Percentiles rank a stretch among this genome's conserved stretches.
Evolutionary conservation across 64 coral and sea anemone species (phyloP).

Genomic region (Dendrophyllia cribrosa): DNA sequence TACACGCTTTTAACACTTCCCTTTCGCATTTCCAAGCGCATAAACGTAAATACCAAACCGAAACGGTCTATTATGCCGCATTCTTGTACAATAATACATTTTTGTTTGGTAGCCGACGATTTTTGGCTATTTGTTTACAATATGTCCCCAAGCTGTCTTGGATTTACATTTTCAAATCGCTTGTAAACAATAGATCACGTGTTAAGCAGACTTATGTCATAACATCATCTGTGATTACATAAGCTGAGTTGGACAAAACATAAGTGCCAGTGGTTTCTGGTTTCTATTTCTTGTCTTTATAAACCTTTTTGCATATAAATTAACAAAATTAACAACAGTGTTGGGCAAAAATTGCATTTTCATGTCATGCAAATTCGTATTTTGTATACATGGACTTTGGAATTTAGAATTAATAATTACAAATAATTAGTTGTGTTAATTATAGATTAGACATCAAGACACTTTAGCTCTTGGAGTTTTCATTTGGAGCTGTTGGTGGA

Average conservation of each 20-base stretch:
- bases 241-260: not conserved
- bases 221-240: not conserved
- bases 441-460: not conserved
- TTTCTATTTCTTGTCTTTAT: not conserved
- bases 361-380: not conserved
- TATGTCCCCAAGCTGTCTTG: not conserved
- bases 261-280: too few relatives aligned
- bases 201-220: not conserved
- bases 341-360: not conserved
- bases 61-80: not conserved
- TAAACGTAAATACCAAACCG: too few relatives aligned
- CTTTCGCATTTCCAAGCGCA: too few relatives aligned
- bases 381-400: not conserved
- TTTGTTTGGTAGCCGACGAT: not conserved
- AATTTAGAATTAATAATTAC: not conserved
- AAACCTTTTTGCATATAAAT: not conserved
- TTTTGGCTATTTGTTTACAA: slow-evolving; percentile 16
- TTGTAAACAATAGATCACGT: slow-evolving; percentile 35
- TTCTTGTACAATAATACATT: not conserved
- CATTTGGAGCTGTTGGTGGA: not conserved
- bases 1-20: too few relatives aligned
- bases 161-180: slow-evolving; percentile 24
- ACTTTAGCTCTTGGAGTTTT: not conserved
- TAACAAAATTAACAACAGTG: not conserved
- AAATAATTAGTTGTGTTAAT: not conserved